Base-by-base conservation (phyloP, 2,113 vertebrate genomes). In the Tupaia chinensis region DNA sequence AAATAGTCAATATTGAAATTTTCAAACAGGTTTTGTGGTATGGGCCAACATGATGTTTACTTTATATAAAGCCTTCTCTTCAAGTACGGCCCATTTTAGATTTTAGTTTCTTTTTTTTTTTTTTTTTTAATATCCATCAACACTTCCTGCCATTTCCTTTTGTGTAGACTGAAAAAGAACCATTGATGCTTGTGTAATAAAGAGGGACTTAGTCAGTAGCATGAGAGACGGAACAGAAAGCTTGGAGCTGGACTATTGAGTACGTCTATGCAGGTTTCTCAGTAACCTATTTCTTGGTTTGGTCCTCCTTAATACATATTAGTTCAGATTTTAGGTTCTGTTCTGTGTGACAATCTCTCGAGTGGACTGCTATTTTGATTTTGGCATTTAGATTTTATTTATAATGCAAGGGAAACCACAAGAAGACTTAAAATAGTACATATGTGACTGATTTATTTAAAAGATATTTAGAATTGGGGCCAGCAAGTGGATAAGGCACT, bases 371-470 rank as follows among this genome's bases (percentile, higher is more conserved):
- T 98, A 99, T 98, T 98, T 98, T 98, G 98, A 99, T 98, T 97
- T 99, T 99, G 99, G 99, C 99, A 99, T 98, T 99, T 99, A 99
- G 97, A 98, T 98, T 98, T 99, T 98, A 97, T 98, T 98, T 98
- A 98, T 97, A 98, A 98, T 98, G 98, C 98, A 98, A 98, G 98
- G 98, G 98, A 99, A 97, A 98, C 98, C 98, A 98, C 98, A 99
- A 98, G 98, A 96, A 88, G 97, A 97, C 98, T 98, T 99, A 97
- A 98, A 98, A 32, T 98, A 98, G 98, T 98, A 98, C 98, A 98
- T 97, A 97, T 98, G 98, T 98, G 98, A 98, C 97, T 99, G 99
- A 99, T 99, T 99, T 99, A 99, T 99, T 99, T 98, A 98, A 98
- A 32, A 32, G 32, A 32, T 32, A 32, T 32, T 32, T 32, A 32